phyloP scores from a whole-genome alignment of 2,797 vertebrate genomes.

The Apogon talboti region DNA sequence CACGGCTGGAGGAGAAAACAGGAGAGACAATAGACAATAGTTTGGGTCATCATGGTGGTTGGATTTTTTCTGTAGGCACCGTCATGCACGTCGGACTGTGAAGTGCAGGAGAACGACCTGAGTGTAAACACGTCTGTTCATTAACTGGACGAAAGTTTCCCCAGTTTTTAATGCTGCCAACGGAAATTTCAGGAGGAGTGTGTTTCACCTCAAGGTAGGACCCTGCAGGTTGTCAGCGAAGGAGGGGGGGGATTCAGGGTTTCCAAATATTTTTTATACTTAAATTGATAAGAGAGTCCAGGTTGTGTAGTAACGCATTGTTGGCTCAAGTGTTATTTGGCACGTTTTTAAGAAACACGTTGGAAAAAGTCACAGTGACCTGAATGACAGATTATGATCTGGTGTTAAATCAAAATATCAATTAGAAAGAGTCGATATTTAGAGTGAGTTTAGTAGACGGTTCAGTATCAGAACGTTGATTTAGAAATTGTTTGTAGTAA shows the following conservation, averaged over 20 bases:
- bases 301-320: neutral
- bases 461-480: neutral
- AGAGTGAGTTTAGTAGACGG: neutral
- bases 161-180: conserved; percentile 85
- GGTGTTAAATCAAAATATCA: neutral
- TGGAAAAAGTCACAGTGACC: conserved; percentile 13
- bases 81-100: conserved; percentile 61
- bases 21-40: conserved; percentile 74
- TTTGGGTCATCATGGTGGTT: conserved; percentile 73
- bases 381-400: conserved; percentile 6
- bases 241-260: conserved; percentile 1
- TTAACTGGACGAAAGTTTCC: conserved; percentile 59
- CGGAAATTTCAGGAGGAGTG: conserved; percentile 86
- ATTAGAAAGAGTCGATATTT: neutral
- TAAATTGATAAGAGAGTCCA: conserved; percentile 6
- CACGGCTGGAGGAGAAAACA: conserved; percentile 62
- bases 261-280: neutral
- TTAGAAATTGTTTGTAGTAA: conserved; percentile 2
- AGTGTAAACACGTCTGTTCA: conserved; percentile 36
- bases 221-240: conserved; percentile 53
- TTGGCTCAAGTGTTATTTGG: neutral
- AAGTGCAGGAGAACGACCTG: conserved; percentile 56
- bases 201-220: conserved; percentile 87
- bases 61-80: conserved; percentile 62
- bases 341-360: neutral